A percentile compares a stretch with the other conserved stretches of the same genome.
Evolutionary conservation across 2,797 vertebrate species (phyloP).

Genomic region (Remorina albescens): DNA sequence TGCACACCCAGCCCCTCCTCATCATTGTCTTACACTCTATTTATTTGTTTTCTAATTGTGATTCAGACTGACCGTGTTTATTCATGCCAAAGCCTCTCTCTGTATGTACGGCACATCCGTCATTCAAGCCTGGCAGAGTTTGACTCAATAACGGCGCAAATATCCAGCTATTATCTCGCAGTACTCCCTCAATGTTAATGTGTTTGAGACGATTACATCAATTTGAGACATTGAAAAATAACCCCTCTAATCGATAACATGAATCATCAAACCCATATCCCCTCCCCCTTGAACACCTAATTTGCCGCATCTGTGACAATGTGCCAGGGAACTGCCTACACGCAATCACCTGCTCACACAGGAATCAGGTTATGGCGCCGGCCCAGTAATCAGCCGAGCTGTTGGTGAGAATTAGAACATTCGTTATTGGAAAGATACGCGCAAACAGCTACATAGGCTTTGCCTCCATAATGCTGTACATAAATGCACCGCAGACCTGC

Average conservation of each 20-base stretch:
- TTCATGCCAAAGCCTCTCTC: conserved; percentile 52
- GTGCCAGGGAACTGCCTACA: conserved; percentile 22
- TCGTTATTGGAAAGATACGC: conserved; percentile 54
- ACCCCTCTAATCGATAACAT: conserved; percentile 78
- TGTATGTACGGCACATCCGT: conserved; percentile 73
- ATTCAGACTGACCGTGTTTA: conserved; percentile 61
- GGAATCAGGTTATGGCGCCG: conserved; percentile 22
- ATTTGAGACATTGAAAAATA: conserved; percentile 83
- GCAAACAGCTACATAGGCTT: conserved; percentile 42
- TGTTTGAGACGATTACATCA: conserved; percentile 82
- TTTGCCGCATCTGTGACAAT: conserved; percentile 71
- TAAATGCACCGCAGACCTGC: conserved; percentile 54
- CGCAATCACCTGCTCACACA: conserved; percentile 58
- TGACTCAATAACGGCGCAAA: conserved; percentile 71
- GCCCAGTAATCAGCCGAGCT: conserved; percentile 41
- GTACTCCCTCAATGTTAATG: conserved; percentile 84
- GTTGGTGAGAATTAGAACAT: conserved; percentile 53
- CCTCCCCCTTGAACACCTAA: conserved; percentile 72
- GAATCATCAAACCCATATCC: conserved; percentile 72
- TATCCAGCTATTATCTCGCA: conserved; percentile 80
- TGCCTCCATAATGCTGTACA: conserved; percentile 29
- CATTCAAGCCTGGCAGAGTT: conserved; percentile 78
- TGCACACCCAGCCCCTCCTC: conserved; percentile 55
- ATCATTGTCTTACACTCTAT: conserved; percentile 70
- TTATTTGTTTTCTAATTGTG: conserved; percentile 79